A percentile compares a stretch with the other conserved stretches of the same genome.
Evolutionary conservation across 2,797 vertebrate species (phyloP).

Genomic region (Falco naumanni): DNA sequence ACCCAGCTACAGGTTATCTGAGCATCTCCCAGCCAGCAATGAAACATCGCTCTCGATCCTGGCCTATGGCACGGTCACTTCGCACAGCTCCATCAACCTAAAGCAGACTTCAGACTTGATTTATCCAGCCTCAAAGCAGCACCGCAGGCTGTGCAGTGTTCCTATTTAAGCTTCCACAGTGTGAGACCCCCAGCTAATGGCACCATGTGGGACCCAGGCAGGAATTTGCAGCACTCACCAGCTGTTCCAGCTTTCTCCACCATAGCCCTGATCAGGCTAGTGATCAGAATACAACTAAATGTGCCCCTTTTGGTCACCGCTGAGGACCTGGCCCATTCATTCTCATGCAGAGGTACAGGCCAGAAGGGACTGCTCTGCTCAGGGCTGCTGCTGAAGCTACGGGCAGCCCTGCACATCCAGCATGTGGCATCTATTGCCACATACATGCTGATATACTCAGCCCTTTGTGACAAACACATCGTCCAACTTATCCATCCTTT

Average conservation of each 20-base stretch:
- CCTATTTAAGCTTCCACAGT: neutral
- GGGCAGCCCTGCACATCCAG: neutral
- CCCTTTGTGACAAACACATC: neutral
- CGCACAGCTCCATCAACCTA: neutral
- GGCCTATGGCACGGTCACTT: neutral
- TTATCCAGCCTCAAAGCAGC: neutral
- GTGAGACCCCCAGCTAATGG: neutral
- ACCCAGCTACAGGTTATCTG: neutral
- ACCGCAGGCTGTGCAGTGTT: neutral
- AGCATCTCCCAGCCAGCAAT: neutral
- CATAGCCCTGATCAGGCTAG: neutral
- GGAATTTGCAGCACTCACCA: neutral
- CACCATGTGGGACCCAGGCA: rapidly evolving
- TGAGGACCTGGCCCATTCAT: neutral
- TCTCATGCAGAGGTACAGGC: neutral
- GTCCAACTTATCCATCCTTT: neutral
- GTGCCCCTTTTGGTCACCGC: rapidly evolving
- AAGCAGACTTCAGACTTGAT: neutral
- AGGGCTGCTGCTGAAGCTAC: neutral
- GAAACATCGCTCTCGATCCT: neutral
- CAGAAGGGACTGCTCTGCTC: neutral
- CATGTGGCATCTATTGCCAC: rapidly evolving
- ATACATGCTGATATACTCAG: neutral
- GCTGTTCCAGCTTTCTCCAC: neutral
- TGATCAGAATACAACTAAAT: neutral